Base-by-base conservation (phyloP, 2,797 vertebrate species). In the Poecilia gillii region DNA sequence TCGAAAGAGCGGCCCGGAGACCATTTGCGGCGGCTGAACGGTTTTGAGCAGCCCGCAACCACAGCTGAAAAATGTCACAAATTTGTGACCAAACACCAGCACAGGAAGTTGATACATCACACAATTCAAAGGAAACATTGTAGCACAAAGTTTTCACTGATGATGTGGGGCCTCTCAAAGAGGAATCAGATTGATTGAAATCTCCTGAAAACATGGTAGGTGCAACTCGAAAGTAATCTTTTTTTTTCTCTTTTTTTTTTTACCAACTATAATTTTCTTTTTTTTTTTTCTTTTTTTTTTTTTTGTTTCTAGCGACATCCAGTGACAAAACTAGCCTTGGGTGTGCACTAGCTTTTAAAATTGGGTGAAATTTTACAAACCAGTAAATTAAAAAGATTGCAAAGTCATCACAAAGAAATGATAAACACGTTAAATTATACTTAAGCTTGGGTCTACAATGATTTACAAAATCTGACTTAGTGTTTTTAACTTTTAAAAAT, bases 31-130 rank as follows among this genome's bases (percentile, higher is more conserved):
- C 5, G 5, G 2, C 59, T 16, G 28, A 62, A 62, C 18, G 59
- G 31, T 62, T 33, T 18, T 33, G 59, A 16, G 59, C 25, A n/a
- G 31, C 59, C 31, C 28, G 6, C 31, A 3, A 62, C 59, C 59
- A 33, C 59, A 33, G 31, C 59, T 62, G 28, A 62, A 16, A 33
- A 62, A 33, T 62, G 13, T 16, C 25, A 62, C 57, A 62, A 62
- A 62, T 62, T 57, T 57, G 25, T 55, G 53, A 55, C 53, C 53
- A n/a, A 55, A 55, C n/a, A 59, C n/a, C 55, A 59, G 25, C 59
- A 33, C 59, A 33, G 31, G 31, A 33, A 20, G 33, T 39, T 11
- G 62, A 36, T 39, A 23, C 31, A 36, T 1, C 16, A 39, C 18
- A 39, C 33, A 23, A 23, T 36, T 9, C 33, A 23, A 39, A 66